phyloP scores from a whole-genome alignment of 2,888 invertebrate species.

The Brenthis daphne region DNA sequence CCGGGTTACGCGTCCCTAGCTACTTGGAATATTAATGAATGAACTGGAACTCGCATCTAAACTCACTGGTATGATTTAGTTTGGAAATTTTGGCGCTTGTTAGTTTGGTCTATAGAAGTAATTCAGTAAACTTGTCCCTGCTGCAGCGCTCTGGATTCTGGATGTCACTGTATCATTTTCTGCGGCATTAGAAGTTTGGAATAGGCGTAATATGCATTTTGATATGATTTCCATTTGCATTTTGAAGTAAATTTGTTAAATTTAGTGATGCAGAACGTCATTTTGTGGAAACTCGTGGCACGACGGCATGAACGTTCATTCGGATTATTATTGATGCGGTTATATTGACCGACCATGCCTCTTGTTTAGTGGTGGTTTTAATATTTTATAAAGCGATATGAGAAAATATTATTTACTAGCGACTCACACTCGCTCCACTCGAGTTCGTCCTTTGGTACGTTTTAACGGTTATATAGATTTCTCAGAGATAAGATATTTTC shows the following conservation, averaged over 20 bases:
- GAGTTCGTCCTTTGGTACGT: no score
- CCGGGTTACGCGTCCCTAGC: conserved; percentile 53
- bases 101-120: conserved; percentile 30
- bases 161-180: conserved; percentile 10
- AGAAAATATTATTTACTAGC: no score
- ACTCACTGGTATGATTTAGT: conserved; percentile 43
- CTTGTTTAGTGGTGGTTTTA: no score
- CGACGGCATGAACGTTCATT: no score
- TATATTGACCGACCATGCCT: no score
- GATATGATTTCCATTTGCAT: not conserved
- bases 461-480: no score
- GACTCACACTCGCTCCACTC: no score
- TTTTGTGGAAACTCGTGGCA: no score
- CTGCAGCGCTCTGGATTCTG: conserved; percentile 14
- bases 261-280: no score
- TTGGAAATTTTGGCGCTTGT: conserved; percentile 40
- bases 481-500: no score
- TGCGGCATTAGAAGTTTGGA: not conserved
- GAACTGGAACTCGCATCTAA: conserved; percentile 47
- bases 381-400: no score
- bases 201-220: not conserved
- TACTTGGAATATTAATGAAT: conserved; percentile 71
- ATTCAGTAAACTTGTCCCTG: conserved; percentile 22
- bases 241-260: not conserved
- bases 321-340: no score